phyloP scores from a whole-genome alignment of 2,888 invertebrate species.

The Acleris cristana region DNA sequence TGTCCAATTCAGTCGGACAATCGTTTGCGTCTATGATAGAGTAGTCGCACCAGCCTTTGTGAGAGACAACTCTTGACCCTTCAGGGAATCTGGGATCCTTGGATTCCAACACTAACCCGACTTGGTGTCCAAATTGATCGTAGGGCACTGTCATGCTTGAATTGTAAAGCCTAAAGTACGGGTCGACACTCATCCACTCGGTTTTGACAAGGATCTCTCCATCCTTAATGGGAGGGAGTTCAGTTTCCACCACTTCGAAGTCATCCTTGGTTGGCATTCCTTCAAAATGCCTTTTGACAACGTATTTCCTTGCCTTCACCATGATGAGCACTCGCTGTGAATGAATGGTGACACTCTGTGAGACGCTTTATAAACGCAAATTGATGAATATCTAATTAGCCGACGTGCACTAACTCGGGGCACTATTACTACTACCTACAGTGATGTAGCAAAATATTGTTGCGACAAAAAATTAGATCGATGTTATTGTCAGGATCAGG shows the following conservation, averaged over 20 bases:
- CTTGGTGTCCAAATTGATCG: slow-evolving; percentile 57
- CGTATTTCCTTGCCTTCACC: slow-evolving; percentile 40
- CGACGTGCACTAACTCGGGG: no score
- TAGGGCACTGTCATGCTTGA: slow-evolving; percentile 58
- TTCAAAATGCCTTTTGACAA: slow-evolving; percentile 43
- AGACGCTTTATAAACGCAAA: no score
- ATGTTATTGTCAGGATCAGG: no score
- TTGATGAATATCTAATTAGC: no score
- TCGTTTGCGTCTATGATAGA: slow-evolving; percentile 49
- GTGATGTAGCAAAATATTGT: no score
- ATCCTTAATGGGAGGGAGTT: slow-evolving; percentile 82
- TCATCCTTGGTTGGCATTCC: slow-evolving; percentile 84
- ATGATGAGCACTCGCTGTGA: neutral
- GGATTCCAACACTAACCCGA: slow-evolving; percentile 82
- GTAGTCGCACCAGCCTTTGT: slow-evolving; percentile 87
- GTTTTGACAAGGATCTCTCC: slow-evolving; percentile 72
- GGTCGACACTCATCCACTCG: slow-evolving; percentile 61
- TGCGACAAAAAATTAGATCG: no score
- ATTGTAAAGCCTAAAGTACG: slow-evolving; percentile 55
- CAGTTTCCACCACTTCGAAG: slow-evolving; percentile 84
- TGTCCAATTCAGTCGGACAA: slow-evolving; percentile 47
- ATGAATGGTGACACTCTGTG: no score
- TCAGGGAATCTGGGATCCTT: slow-evolving; percentile 84
- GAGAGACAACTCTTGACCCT: slow-evolving; percentile 83
- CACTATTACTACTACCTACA: no score